These are phyloP conservation scores for Bursaphelenchus okinawaensis DNA, from an alignment of 2,888 invertebrate species.

Conservation along the genomic window DNA sequence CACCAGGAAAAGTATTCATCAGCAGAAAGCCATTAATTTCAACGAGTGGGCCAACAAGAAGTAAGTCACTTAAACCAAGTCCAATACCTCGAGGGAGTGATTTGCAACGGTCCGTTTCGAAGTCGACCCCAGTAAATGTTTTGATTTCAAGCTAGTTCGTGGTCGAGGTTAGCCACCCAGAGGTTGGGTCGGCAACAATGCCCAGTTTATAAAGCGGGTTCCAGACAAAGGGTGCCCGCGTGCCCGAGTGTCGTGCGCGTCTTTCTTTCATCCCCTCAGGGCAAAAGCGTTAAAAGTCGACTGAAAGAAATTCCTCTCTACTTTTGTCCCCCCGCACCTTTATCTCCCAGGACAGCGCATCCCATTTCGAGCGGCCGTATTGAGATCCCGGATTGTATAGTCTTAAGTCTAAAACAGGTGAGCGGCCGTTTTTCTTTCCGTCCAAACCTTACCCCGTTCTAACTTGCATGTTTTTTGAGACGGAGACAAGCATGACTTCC, in stretches of 20 bases:
- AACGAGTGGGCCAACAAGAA: constrained; percentile 31
- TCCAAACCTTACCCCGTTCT: background rate
- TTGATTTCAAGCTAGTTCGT: too few species aligned
- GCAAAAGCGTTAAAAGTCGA: background rate
- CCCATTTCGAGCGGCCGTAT: background rate
- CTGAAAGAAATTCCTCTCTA: background rate
- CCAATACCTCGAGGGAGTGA: background rate
- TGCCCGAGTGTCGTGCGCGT: background rate
- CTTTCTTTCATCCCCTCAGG: background rate
- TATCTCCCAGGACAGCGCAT: background rate
- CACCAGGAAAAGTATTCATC: constrained; percentile 15
- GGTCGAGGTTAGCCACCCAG: background rate
- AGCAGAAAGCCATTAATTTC: constrained; percentile 28
- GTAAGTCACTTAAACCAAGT: constrained; percentile 15
- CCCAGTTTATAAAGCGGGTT: background rate
- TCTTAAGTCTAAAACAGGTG: background rate
- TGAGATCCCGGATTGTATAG: background rate
- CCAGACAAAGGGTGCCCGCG: background rate
- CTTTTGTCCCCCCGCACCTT: background rate
- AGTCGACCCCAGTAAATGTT: too few species aligned
- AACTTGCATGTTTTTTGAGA: background rate
- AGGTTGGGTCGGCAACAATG: background rate
- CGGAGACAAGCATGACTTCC: background rate
- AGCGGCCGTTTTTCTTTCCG: background rate
- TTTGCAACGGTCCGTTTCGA: background rate